These are phyloP conservation scores for Drosophila pseudoananassae DNA, from an alignment of 1,140 invertebrate genomes.

Conservation along the genomic window DNA sequence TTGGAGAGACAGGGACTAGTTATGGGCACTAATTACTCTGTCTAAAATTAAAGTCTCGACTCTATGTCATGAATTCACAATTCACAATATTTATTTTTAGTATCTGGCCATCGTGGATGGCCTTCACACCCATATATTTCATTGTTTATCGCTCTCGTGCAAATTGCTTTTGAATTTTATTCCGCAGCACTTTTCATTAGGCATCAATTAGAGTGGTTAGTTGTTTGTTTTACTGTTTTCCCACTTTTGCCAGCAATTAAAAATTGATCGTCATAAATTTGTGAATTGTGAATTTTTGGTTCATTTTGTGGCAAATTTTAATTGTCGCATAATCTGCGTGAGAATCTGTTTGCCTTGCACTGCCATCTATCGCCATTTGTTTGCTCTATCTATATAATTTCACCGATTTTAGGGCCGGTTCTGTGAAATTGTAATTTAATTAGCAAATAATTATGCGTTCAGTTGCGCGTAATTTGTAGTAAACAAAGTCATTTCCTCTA, in stretches of 20 bases:
- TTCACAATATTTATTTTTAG: slow-evolving; percentile 37
- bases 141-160: slow-evolving; percentile 19
- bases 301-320: slow-evolving; percentile 16
- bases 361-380: slow-evolving; percentile 13
- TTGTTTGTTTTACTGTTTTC: slow-evolving; percentile 9
- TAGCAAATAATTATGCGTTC: slow-evolving; percentile 61
- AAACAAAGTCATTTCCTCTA: slow-evolving; percentile 51
- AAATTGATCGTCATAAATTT: slow-evolving; percentile 40
- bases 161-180: slow-evolving; percentile 33
- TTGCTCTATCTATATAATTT: slow-evolving; percentile 17
- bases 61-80: slow-evolving; percentile 19
- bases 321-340: slow-evolving; percentile 22
- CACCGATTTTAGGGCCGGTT: slow-evolving; percentile 10
- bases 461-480: slow-evolving; percentile 48
- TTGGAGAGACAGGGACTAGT: too few species aligned
- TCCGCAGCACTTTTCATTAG: slow-evolving; percentile 11
- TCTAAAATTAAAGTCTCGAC: neutral
- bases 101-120: slow-evolving; percentile 9
- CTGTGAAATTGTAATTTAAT: slow-evolving; percentile 63
- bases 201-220: slow-evolving; percentile 16
- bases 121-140: slow-evolving; percentile 23
- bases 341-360: slow-evolving; percentile 21
- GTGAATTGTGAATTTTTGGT: slow-evolving; percentile 3
- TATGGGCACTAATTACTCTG: too few species aligned
- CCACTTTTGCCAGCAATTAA: slow-evolving; percentile 16